A percentile compares a stretch with the other conserved stretches of the same genome.
phyloP scores from a whole-genome alignment of 1,140 invertebrate genomes.

The Colletes latitarsis region DNA sequence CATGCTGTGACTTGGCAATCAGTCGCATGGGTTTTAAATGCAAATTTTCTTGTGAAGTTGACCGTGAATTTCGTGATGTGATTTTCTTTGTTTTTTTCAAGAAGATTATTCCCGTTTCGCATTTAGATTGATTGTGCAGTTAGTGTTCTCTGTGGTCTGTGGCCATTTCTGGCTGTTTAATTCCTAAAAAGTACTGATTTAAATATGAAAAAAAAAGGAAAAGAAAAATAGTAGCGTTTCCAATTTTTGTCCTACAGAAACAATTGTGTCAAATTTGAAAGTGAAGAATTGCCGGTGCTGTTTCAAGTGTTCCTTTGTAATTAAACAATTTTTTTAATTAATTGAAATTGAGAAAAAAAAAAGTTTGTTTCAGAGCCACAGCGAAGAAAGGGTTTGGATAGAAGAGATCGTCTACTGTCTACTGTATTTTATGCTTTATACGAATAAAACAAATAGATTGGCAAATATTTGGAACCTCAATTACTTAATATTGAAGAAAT shows the following conservation, averaged over 20 bases:
- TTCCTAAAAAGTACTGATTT: conserved; percentile 20
- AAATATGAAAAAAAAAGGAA: conserved; percentile 29
- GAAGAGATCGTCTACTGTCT: conserved; percentile 21
- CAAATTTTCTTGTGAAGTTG: conserved; percentile 56
- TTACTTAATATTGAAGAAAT: conserved; percentile 20
- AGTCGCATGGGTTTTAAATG: conserved; percentile 35
- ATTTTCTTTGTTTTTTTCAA: conserved; percentile 39
- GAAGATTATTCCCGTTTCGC: conserved; percentile 24
- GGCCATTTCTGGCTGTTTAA: conserved; percentile 29
- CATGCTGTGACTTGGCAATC: conserved; percentile 26
- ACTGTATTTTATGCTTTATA: conserved; percentile 33
- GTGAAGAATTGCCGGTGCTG: conserved; percentile 34
- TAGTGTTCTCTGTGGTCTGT: conserved; percentile 60
- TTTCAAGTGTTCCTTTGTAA: conserved; percentile 29
- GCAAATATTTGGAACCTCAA: conserved; percentile 14
- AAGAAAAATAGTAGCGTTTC: conserved; percentile 16
- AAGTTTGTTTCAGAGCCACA: conserved; percentile 40
- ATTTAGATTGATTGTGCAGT: conserved; percentile 46
- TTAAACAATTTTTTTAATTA: conserved; percentile 4
- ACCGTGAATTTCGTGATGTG: conserved; percentile 62
- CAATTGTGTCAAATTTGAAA: conserved; percentile 38
- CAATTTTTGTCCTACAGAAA: conserved; percentile 16
- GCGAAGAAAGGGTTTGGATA: conserved; percentile 31
- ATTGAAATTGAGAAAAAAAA: conserved; percentile 25
- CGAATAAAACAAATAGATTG: conserved; percentile 25